These are phyloP conservation scores for Chelon auratus DNA, from an alignment of 2,797 vertebrate species.

Conservation along the genomic window DNA sequence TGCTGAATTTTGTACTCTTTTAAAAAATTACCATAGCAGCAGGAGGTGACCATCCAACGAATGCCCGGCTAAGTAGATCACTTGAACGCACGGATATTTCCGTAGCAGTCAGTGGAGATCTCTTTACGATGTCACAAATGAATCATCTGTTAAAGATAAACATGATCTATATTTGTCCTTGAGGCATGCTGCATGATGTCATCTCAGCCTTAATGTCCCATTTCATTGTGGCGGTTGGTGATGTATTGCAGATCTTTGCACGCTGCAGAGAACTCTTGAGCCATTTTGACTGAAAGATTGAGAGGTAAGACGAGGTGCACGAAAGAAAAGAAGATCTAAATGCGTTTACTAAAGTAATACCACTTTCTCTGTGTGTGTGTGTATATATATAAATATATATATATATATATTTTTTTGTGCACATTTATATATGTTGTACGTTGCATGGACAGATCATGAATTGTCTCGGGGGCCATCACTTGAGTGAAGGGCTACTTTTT, in stretches of 20 bases:
- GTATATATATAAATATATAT: no score
- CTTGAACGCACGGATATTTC: slow-evolving; percentile 42
- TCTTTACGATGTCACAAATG: slow-evolving; percentile 73
- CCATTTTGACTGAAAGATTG: slow-evolving; percentile 40
- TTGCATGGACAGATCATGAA: slow-evolving; percentile 20
- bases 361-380: no score
- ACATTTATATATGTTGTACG: background rate
- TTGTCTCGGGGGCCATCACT: slow-evolving; percentile 25
- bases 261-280: slow-evolving; percentile 39
- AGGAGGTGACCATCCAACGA: slow-evolving; percentile 8
- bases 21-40: background rate
- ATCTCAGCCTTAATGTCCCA: slow-evolving; percentile 72
- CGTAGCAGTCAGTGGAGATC: slow-evolving; percentile 59
- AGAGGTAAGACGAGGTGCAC: background rate
- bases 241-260: slow-evolving; percentile 74
- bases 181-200: slow-evolving; percentile 76
- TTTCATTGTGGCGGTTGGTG: slow-evolving; percentile 75
- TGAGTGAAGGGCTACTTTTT: slow-evolving; percentile 34
- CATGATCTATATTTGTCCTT: slow-evolving; percentile 82
- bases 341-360: slow-evolving; percentile 12
- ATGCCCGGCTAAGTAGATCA: slow-evolving; percentile 30
- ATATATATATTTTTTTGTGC: no score
- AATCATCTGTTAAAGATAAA: slow-evolving; percentile 80
- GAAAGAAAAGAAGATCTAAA: background rate
- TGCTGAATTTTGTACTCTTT: slow-evolving; percentile 29